phyloP scores from a whole-genome alignment of 2,797 vertebrate genomes.

The Ctenopoma multispine region DNA sequence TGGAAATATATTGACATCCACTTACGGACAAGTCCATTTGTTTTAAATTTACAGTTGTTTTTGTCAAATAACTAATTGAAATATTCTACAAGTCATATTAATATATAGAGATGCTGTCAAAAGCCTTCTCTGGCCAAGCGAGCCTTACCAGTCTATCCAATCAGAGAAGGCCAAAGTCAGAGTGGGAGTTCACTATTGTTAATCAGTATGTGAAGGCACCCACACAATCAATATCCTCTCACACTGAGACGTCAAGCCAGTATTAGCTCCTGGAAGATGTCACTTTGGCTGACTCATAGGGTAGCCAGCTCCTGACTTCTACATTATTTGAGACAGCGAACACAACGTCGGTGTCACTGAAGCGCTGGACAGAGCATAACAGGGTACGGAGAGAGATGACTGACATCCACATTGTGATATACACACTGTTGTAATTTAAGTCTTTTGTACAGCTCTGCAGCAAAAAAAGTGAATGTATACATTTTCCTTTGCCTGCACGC shows the following conservation, averaged over 20 bases:
- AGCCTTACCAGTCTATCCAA: not conserved
- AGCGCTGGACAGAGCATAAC: not conserved
- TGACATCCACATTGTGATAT: conserved; percentile 10
- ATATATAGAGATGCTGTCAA: not conserved
- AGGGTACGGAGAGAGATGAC: not conserved
- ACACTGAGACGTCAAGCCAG: not conserved
- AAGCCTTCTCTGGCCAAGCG: not conserved
- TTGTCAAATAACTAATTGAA: not conserved
- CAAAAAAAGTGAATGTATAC: conserved; percentile 32
- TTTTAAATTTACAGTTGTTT: conserved; percentile 1
- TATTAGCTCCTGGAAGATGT: not conserved
- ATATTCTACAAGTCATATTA: not conserved
- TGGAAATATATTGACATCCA: conserved; percentile 29
- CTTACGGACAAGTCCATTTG: not conserved
- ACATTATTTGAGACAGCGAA: not conserved
- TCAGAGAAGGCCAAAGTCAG: not conserved
- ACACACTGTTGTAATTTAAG: conserved; percentile 4
- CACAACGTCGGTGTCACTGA: not conserved
- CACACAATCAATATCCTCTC: not conserved
- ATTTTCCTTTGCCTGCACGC: conserved; percentile 38
- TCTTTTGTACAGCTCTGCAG: not conserved
- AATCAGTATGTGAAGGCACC: not conserved
- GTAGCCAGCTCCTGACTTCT: not conserved
- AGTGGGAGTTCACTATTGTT: not conserved
- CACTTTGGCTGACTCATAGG: not conserved